Conservation (phyloP, 2,797 vertebrate genomes). For the Rhabdophis nuchalis region DNA sequence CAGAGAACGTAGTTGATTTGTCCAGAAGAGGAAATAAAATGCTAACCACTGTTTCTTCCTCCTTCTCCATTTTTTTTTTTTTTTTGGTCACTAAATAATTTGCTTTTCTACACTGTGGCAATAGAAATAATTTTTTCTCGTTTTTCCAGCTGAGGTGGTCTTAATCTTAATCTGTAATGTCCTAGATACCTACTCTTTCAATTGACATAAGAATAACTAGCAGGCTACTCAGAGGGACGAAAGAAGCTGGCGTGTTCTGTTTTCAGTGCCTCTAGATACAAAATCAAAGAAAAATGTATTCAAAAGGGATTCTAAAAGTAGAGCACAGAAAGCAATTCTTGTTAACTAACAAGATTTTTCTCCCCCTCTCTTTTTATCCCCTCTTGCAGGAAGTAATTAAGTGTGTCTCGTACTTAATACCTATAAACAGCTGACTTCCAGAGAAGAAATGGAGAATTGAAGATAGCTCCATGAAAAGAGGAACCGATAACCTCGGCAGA, state of each 20-base stretch:
- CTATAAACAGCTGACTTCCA: constrained; percentile 50
- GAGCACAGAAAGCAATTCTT: constrained; percentile 33
- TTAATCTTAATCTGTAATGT: constrained; percentile 37
- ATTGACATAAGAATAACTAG: constrained; percentile 25
- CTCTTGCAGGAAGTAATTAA: constrained; percentile 30
- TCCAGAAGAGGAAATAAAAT: constrained; percentile 34
- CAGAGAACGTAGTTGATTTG: not conserved
- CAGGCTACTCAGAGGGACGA: not conserved
- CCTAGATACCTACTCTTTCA: constrained; percentile 34
- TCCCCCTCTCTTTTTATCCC: not conserved
- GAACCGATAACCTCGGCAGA: not conserved
- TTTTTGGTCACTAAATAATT: constrained; percentile 16
- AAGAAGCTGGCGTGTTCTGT: not conserved
- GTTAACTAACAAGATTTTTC: constrained; percentile 53
- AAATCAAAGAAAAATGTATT: constrained; percentile 39
- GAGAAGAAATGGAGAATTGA: not conserved
- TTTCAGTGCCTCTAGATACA: constrained; percentile 31
- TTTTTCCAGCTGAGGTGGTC: constrained; percentile 23
- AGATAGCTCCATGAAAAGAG: not conserved
- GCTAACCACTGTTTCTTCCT: not conserved
- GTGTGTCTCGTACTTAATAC: constrained; percentile 40
- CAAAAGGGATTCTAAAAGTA: constrained; percentile 26
- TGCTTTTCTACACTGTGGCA: constrained; percentile 37
- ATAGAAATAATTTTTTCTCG: constrained; percentile 22
- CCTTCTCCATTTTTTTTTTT: constrained; percentile 8